These are phyloP conservation scores for Lepisosteus osseus DNA, from an alignment of 2,113 vertebrate species.

Conservation along the genomic window DNA sequence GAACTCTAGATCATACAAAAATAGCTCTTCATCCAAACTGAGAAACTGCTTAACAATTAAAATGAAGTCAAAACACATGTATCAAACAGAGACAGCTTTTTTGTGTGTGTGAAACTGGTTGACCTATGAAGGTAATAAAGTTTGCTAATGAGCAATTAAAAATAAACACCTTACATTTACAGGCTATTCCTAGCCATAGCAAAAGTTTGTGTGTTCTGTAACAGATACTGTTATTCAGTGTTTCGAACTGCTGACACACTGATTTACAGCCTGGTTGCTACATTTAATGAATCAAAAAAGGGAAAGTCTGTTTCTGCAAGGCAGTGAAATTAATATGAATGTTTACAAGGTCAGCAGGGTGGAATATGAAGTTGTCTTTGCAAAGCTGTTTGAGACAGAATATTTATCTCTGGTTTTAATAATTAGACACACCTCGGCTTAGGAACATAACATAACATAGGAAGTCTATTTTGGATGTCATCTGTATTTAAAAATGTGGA, in stretches of 20 bases:
- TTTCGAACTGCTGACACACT: conserved; percentile 11
- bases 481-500: conserved; percentile 13
- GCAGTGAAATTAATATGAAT: neutral
- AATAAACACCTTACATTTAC: conserved; percentile 17
- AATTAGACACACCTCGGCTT: conserved; percentile 14
- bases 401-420: conserved; percentile 11
- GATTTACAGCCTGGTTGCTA: conserved; percentile 9
- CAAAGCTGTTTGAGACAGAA: too few species aligned
- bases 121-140: conserved; percentile 16
- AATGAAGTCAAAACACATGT: conserved; percentile 16
- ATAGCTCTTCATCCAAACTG: conserved; percentile 34
- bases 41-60: conserved; percentile 20
- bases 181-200: neutral
- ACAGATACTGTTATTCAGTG: conserved; percentile 19
- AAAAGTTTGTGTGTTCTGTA: conserved; percentile 14
- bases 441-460: neutral
- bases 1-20: conserved; percentile 33
- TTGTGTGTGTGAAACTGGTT: conserved; percentile 3
- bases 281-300: conserved; percentile 3
- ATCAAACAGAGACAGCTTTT: conserved; percentile 18
- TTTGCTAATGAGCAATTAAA: conserved; percentile 13
- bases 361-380: neutral
- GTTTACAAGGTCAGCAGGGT: conserved; percentile 5
- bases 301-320: neutral
- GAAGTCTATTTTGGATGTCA: conserved; percentile 10